phyloP scores from a whole-genome alignment of 1,140 invertebrate species.

The Drosophila sulfurigaster region DNA sequence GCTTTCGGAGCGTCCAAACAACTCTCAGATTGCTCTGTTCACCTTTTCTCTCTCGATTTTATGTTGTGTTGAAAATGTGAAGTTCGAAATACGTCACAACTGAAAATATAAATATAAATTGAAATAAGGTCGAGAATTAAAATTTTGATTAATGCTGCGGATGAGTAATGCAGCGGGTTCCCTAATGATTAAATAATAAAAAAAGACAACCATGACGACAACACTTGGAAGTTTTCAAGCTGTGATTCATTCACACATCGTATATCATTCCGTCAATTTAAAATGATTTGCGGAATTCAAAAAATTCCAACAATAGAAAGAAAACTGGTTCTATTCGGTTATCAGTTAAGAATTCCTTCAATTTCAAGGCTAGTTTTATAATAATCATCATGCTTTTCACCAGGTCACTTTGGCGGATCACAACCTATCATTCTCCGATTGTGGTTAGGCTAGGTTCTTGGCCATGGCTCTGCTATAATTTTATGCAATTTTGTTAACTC shows the following conservation, averaged over 20 bases:
- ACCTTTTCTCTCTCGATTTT: slow-evolving; percentile 5
- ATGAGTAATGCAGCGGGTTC: slow-evolving; percentile 64
- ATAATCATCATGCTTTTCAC: slow-evolving; percentile 2
- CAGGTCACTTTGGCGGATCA: background rate
- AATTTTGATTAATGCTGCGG: slow-evolving; percentile 24
- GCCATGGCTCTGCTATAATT: slow-evolving; percentile 46
- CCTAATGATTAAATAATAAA: slow-evolving; percentile 39
- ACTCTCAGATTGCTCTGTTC: slow-evolving; percentile 14
- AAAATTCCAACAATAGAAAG: slow-evolving; percentile 1
- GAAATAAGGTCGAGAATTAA: slow-evolving; percentile 12
- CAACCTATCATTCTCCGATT: slow-evolving; percentile 5
- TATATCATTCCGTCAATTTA: slow-evolving; percentile 7
- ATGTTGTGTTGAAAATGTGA: slow-evolving; percentile 36
- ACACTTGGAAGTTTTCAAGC: background rate
- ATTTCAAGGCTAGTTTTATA: slow-evolving; percentile 1
- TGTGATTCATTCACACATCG: slow-evolving; percentile 31
- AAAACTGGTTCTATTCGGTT: background rate
- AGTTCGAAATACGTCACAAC: slow-evolving; percentile 15
- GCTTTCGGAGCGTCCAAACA: slow-evolving; percentile 30
- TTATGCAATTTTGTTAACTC: slow-evolving; percentile 53
- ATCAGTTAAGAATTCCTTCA: slow-evolving; percentile 5
- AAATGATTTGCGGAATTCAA: slow-evolving; percentile 1
- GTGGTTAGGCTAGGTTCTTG: slow-evolving; percentile 6
- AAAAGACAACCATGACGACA: slow-evolving; percentile 45
- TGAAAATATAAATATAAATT: slow-evolving; percentile 17